Base-by-base conservation (phyloP, 2,888 invertebrate species). In the Spisula subtruncata region DNA sequence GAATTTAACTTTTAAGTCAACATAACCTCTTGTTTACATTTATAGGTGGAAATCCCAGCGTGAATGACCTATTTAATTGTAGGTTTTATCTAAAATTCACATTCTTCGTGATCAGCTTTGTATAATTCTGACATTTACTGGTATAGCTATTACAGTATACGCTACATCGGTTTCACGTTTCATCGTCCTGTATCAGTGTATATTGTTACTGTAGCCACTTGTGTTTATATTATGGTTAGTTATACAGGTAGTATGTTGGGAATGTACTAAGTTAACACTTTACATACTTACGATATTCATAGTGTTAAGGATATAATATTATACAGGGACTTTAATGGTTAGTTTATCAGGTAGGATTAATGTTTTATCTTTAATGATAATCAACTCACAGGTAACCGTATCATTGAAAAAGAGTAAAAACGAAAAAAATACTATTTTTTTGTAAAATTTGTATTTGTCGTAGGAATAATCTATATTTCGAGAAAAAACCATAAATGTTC, bases 81-180 rank as follows among this genome's bases (percentile, higher is more conserved):
- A 14, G 2, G 32, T 75, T 75, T 75, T 75, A 75, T 75, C 75
- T 75, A 75, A 75, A 75, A 35, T 75, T 35, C 29, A 18, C 75
- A 32, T 75, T 75, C 75, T 35, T 75, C 35, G 16, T 16, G 35
- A 32, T 75, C 41, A 12, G n/a, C 25, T 16, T 25, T 75, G 32
- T 32, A 32, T 16, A 32, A 16, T 32, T 35, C 75, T 75, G 75
- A 35, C 75, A 32, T 75, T 75, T 25, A 60, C n/a, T 35, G n/a
- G n/a, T n/a, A 75, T 75, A 14, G n/a, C n/a, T n/a, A n/a, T n/a
- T n/a, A n/a, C n/a, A n/a, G n/a, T 75, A 32, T 35, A 75, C 75
- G 75, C 16, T 75, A 75, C 75, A 75, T 16, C 75, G 75, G 75
- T 75, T 75, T 75, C 32, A 75, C 18, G 75, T 75, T 75, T 32